Evolutionary conservation across 1,140 invertebrate species (phyloP).

Genomic region (Diorhabda elongata): DNA sequence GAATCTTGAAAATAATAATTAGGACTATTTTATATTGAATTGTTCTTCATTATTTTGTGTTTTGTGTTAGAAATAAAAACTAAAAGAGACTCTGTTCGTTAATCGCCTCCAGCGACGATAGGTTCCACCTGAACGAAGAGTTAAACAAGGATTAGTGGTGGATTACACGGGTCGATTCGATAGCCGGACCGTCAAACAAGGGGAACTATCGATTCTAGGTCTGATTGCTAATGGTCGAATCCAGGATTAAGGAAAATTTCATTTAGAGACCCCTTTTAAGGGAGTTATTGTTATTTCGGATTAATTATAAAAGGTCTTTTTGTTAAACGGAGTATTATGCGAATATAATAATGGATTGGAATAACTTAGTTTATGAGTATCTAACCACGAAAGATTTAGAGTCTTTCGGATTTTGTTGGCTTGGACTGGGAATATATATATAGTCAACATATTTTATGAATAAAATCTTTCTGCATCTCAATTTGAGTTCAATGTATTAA

Average conservation of each 20-base stretch:
- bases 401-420: too few relatives aligned
- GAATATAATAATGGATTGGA: not conserved
- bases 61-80: too few relatives aligned
- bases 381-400: too few relatives aligned
- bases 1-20: too few relatives aligned
- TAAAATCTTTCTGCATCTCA: too few relatives aligned
- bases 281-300: not conserved
- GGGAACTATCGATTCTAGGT: not conserved
- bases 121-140: not conserved
- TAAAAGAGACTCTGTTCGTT: not conserved
- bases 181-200: not conserved
- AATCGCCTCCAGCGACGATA: not conserved
- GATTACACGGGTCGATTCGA: conserved; percentile 1
- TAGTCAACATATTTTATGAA: too few relatives aligned
- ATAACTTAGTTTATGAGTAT: too few relatives aligned
- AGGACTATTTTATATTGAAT: too few relatives aligned
- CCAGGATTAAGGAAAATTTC: conserved; percentile 2
- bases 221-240: not conserved
- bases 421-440: too few relatives aligned
- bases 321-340: conserved; percentile 2
- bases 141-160: not conserved
- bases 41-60: too few relatives aligned
- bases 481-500: too few relatives aligned
- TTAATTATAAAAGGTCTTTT: not conserved
- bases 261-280: not conserved